phyloP scores from a whole-genome alignment of 1,140 invertebrate species.

The Littorina saxatilis region DNA sequence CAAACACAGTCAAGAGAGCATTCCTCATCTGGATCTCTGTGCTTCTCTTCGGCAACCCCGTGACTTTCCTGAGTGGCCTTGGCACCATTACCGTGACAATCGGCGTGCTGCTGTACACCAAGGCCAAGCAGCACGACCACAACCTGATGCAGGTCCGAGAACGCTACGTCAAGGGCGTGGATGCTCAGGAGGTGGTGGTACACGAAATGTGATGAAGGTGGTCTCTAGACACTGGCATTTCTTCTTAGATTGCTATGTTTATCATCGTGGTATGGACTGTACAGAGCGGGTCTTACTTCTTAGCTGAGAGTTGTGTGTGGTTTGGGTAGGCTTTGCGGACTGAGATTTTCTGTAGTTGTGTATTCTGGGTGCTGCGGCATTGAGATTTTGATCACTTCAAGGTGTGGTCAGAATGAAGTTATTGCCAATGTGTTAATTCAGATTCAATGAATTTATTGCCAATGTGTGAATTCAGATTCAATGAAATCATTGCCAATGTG shows the following conservation, averaged over 20 bases:
- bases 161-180: constrained; percentile 33
- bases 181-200: constrained; percentile 23
- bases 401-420: too few species aligned
- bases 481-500: too few species aligned
- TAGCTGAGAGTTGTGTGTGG: too few species aligned
- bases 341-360: too few species aligned
- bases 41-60: constrained; percentile 87
- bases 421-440: too few species aligned
- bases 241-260: not conserved
- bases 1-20: constrained; percentile 90
- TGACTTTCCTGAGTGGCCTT: constrained; percentile 86
- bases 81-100: constrained; percentile 86
- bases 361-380: too few species aligned
- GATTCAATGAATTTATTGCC: too few species aligned
- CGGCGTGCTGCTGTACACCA: constrained; percentile 88
- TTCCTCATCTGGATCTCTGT: constrained; percentile 90
- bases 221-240: not conserved
- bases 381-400: too few species aligned
- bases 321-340: too few species aligned
- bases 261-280: too few species aligned
- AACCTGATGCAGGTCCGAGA: constrained; percentile 20
- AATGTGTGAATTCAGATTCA: too few species aligned
- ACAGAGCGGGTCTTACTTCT: too few species aligned
- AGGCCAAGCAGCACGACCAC: constrained; percentile 72
- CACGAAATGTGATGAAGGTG: constrained; percentile 7